These are phyloP conservation scores for Aptenodytes patagonicus DNA, from an alignment of 2,113 vertebrate genomes.

Conservation along the genomic window DNA sequence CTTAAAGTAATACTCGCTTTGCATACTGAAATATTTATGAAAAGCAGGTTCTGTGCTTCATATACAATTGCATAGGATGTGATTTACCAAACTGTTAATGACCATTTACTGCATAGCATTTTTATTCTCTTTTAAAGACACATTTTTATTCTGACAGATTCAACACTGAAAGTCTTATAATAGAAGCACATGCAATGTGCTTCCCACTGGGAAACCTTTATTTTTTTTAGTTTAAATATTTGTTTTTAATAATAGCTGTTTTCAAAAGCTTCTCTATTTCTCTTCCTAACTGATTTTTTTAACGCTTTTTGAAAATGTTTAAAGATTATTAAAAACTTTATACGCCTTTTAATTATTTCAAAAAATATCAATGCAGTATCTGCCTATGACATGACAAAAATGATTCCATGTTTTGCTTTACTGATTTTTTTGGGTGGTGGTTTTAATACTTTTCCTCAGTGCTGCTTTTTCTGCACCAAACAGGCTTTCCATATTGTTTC, in stretches of 20 bases:
- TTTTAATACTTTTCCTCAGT: not conserved
- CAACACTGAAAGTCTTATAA: not conserved
- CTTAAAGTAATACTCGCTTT: not conserved
- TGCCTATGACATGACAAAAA: not conserved
- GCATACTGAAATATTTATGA: conserved; percentile 14
- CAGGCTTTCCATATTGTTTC: not conserved
- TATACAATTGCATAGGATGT: not conserved
- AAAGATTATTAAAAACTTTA: not conserved
- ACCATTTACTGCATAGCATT: not conserved
- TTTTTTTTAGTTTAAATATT: not conserved
- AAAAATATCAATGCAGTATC: not conserved
- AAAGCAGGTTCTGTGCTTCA: not conserved
- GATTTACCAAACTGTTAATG: not conserved
- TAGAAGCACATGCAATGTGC: not conserved
- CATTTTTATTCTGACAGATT: not conserved
- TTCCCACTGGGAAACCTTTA: not conserved
- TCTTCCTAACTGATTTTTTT: not conserved
- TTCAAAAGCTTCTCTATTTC: not conserved
- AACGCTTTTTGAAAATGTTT: not conserved
- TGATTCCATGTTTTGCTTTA: not conserved
- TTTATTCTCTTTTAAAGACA: not conserved
- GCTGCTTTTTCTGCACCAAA: not conserved
- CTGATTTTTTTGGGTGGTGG: not conserved
- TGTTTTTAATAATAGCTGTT: not conserved
- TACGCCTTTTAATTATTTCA: not conserved